Evolutionary conservation across 2,888 invertebrate genomes (phyloP).

Genomic region (Athetis lepigone): DNA sequence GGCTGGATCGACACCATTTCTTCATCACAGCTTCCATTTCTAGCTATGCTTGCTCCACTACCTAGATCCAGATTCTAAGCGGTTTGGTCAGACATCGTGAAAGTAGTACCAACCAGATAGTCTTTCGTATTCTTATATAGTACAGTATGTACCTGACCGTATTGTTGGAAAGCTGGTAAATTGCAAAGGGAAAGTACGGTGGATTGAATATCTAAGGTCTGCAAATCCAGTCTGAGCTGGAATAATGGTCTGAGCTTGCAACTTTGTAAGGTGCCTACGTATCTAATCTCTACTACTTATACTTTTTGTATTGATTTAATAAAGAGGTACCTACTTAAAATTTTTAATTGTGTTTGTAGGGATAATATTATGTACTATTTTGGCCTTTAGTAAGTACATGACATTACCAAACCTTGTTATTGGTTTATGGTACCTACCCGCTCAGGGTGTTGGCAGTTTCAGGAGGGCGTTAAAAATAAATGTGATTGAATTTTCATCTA

Average conservation of each 20-base stretch:
- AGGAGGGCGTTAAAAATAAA: too few relatives aligned
- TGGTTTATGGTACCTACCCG: too few relatives aligned
- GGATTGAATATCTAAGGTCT: conserved; percentile 18
- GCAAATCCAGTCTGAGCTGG: conserved; percentile 16
- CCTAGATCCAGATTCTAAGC: conserved; percentile 60
- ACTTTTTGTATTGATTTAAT: too few relatives aligned
- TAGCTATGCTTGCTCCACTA: conserved; percentile 47
- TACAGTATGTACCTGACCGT: conserved; percentile 28
- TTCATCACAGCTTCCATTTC: conserved; percentile 54
- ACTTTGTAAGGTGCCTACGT: neutral
- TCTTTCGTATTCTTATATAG: conserved; percentile 51
- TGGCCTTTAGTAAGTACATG: too few relatives aligned
- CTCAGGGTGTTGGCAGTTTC: too few relatives aligned
- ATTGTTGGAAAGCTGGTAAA: conserved; percentile 63
- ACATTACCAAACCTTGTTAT: too few relatives aligned
- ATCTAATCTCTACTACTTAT: too few relatives aligned
- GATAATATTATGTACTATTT: too few relatives aligned
- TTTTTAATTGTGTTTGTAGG: too few relatives aligned
- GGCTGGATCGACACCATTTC: conserved; percentile 49
- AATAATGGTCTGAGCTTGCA: conserved; percentile 4
- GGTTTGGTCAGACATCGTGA: conserved; percentile 55
- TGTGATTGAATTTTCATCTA: too few relatives aligned
- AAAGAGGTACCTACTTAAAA: too few relatives aligned
- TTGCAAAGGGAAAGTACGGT: conserved; percentile 60
- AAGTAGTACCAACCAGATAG: conserved; percentile 67